Evolutionary conservation across 2,888 invertebrate species (phyloP).

Genomic region (Zootermopsis nevadensis): DNA sequence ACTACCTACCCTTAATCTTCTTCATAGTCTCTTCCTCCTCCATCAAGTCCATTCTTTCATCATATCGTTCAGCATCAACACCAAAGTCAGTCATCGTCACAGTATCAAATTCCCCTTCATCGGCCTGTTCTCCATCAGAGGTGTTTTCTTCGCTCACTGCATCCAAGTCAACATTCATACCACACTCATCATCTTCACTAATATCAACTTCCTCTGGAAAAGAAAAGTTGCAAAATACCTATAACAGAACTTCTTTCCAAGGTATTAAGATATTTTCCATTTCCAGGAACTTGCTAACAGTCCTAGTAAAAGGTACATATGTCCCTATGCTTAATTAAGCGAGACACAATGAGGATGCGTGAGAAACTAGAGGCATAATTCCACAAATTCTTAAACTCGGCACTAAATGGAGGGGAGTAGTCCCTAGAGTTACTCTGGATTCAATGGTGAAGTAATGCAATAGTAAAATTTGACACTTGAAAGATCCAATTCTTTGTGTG

Average conservation of each 20-base stretch:
- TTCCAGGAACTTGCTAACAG: background rate
- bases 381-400: too few relatives aligned
- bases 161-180: constrained; percentile 60
- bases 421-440: too few relatives aligned
- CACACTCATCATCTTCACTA: constrained; percentile 64
- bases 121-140: constrained; percentile 60
- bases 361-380: too few relatives aligned
- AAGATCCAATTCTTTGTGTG: too few relatives aligned
- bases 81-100: constrained; percentile 72
- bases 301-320: too few relatives aligned
- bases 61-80: constrained; percentile 76
- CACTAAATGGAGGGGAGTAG: too few relatives aligned
- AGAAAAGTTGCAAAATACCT: background rate
- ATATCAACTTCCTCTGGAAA: constrained; percentile 62
- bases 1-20: constrained; percentile 72
- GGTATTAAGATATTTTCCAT: background rate
- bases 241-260: background rate
- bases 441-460: too few relatives aligned
- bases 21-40: constrained; percentile 83
- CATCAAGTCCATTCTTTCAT: constrained; percentile 75
- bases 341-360: too few relatives aligned
- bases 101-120: constrained; percentile 76
- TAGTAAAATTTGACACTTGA: too few relatives aligned
- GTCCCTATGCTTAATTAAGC: too few relatives aligned
- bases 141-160: constrained; percentile 61